Percentiles rank a stretch among this genome's conserved stretches.
Evolutionary conservation across 2,888 invertebrate species (phyloP).

Genomic region (Hydriomena furcata): DNA sequence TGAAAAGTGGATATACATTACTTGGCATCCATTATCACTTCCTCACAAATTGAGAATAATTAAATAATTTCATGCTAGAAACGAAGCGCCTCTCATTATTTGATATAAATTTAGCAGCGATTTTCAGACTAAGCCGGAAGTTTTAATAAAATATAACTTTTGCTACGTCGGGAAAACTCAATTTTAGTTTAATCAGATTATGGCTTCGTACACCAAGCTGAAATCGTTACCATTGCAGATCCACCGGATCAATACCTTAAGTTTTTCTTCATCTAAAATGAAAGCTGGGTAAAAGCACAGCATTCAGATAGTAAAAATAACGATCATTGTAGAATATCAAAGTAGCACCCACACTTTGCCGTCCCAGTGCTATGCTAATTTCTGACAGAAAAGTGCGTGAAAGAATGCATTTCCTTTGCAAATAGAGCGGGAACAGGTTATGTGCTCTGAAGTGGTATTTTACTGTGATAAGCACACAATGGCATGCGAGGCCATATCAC

Average conservation of each 20-base stretch:
- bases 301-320: too few relatives aligned
- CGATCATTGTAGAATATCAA: too few relatives aligned
- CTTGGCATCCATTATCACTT: constrained; percentile 5
- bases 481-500: too few relatives aligned
- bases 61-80: constrained; percentile 17
- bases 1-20: not conserved
- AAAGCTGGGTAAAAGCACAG: too few relatives aligned
- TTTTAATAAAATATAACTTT: constrained; percentile 19
- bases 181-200: constrained; percentile 21
- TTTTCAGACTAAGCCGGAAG: constrained; percentile 18
- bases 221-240: constrained; percentile 2
- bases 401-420: too few relatives aligned
- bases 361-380: not conserved
- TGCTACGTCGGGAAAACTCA: constrained; percentile 14
- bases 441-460: too few relatives aligned
- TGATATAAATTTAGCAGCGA: constrained; percentile 17
- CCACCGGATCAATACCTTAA: not conserved
- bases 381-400: not conserved
- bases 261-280: not conserved
- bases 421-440: too few relatives aligned
- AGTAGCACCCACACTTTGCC: too few relatives aligned
- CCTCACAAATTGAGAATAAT: constrained; percentile 15
- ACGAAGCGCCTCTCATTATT: constrained; percentile 10
- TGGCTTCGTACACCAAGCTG: constrained; percentile 4
- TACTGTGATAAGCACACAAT: too few relatives aligned